These are phyloP conservation scores for Periophthalmus magnuspinnatus DNA, from an alignment of 2,797 vertebrate genomes.

Conservation along the genomic window DNA sequence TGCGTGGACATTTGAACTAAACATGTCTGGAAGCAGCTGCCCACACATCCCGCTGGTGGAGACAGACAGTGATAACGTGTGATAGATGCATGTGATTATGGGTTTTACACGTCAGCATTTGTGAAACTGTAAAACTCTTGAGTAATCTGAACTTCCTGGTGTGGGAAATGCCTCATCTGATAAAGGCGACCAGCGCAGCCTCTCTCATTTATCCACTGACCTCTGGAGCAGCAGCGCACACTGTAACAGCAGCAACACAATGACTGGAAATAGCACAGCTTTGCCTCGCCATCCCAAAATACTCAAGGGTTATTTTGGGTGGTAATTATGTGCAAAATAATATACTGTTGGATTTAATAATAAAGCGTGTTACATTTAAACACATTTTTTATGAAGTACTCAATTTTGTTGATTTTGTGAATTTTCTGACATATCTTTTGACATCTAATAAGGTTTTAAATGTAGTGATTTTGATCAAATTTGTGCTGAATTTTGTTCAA, in stretches of 20 bases:
- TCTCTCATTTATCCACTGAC: slow-evolving; percentile 59
- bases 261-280: slow-evolving; percentile 21
- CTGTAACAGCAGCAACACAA: slow-evolving; percentile 27
- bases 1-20: too few species aligned
- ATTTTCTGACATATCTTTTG: too few species aligned
- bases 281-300: slow-evolving; percentile 3
- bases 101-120: slow-evolving; percentile 55
- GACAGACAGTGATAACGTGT: slow-evolving; percentile 53
- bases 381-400: too few species aligned
- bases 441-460: too few species aligned
- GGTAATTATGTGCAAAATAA: background rate
- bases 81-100: slow-evolving; percentile 64
- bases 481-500: too few species aligned
- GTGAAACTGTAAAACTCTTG: slow-evolving; percentile 61
- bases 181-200: slow-evolving; percentile 41
- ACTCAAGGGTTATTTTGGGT: background rate
- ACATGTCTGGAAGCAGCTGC: too few species aligned
- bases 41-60: slow-evolving; percentile 17
- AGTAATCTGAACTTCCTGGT: slow-evolving; percentile 52
- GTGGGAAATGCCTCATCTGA: slow-evolving; percentile 43
- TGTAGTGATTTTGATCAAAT: too few species aligned
- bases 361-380: too few species aligned
- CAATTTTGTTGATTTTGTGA: too few species aligned
- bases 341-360: too few species aligned
- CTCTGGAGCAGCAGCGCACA: slow-evolving; percentile 37